phyloP scores from a whole-genome alignment of 2,113 vertebrate species.

The Proterorhinus semilunaris region DNA sequence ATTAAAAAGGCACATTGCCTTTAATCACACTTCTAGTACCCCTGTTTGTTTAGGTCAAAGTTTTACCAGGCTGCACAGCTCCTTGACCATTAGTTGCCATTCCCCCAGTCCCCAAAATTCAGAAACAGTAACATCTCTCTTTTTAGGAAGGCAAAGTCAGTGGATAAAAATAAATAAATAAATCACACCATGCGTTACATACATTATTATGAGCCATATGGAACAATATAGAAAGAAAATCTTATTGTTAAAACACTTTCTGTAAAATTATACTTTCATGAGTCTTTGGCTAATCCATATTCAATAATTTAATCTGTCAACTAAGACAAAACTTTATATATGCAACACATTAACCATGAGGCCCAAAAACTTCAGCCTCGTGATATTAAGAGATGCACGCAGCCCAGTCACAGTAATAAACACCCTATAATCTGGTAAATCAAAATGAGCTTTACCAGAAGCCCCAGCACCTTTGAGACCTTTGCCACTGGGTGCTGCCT shows the following conservation, averaged over 20 bases:
- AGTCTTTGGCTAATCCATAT: background rate
- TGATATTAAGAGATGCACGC: conserved; percentile 24
- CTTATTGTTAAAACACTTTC: background rate
- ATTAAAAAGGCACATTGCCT: background rate
- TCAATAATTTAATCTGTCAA: background rate
- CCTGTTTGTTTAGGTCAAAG: background rate
- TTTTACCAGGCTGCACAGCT: conserved; percentile 59
- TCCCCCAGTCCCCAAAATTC: conserved; percentile 40
- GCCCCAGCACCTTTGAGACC: conserved; percentile 39
- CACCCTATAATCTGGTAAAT: too few relatives aligned
- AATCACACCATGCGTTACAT: conserved; percentile 22
- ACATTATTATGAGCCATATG: background rate
- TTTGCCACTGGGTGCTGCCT: conserved; percentile 12
- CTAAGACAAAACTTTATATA: background rate
- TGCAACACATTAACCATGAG: background rate
- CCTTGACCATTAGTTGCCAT: conserved; percentile 55
- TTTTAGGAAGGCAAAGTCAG: background rate
- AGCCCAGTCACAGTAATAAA: conserved; percentile 8
- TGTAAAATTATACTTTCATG: background rate
- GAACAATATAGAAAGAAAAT: background rate
- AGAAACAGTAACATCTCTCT: background rate
- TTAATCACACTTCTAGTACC: background rate
- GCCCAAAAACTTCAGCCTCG: background rate
- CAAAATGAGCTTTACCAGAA: conserved; percentile 46
- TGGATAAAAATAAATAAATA: background rate